Conservation (phyloP, 2,113 vertebrate genomes). For the Chionodraco myersi region DNA sequence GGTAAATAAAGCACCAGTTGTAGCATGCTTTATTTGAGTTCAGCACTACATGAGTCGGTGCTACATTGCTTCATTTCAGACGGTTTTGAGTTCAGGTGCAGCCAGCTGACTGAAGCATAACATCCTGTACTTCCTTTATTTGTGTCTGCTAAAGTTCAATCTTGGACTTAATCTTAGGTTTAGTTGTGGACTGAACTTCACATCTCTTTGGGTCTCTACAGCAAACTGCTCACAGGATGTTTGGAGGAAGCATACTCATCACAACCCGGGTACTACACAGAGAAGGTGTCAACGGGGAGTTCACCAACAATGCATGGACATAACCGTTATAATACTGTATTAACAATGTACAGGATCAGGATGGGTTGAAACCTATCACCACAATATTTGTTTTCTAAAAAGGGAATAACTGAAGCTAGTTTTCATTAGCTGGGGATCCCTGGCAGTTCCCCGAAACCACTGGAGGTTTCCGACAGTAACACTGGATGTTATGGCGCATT, state of each 20-base stretch:
- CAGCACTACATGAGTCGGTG: not conserved
- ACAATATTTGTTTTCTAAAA: not conserved
- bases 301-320: not conserved
- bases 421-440: not conserved
- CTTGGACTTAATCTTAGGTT: not conserved
- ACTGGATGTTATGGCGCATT: not conserved
- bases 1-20: not conserved
- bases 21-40: not conserved
- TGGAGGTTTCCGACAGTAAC: not conserved
- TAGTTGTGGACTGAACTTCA: slow-evolving; percentile 4
- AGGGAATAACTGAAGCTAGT: not conserved
- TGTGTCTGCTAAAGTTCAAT: slow-evolving; percentile 6
- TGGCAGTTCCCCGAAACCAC: not conserved
- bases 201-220: slow-evolving; percentile 3
- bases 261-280: slow-evolving; percentile 5
- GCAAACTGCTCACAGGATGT: slow-evolving; percentile 24
- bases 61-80: not conserved
- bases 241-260: slow-evolving; percentile 20
- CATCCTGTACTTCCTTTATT: slow-evolving; percentile 14
- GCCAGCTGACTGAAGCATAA: slow-evolving; percentile 15
- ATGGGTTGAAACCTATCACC: not conserved
- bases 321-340: not conserved
- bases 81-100: not conserved
- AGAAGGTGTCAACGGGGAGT: not conserved
- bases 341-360: not conserved